phyloP scores from a whole-genome alignment of 2,888 invertebrate genomes.

The Pteria penguin region DNA sequence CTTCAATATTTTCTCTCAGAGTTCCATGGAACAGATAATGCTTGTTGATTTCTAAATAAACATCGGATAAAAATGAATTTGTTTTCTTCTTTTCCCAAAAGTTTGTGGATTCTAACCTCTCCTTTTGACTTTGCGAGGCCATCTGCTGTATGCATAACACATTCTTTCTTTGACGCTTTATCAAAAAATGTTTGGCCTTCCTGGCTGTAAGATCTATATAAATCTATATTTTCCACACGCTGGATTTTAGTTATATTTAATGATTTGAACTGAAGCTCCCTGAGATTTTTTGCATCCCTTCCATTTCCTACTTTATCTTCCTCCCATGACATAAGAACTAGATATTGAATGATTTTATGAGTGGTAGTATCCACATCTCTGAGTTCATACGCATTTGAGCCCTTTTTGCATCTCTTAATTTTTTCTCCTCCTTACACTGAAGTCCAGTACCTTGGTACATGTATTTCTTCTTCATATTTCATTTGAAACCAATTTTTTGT shows the following conservation, averaged over 20 bases:
- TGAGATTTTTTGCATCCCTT: constrained; percentile 56
- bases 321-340: constrained; percentile 58
- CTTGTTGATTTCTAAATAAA: constrained; percentile 56
- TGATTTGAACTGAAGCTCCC: constrained; percentile 30
- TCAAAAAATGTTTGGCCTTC: constrained; percentile 53
- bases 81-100: constrained; percentile 6
- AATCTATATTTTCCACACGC: constrained; percentile 62
- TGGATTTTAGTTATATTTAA: constrained; percentile 61
- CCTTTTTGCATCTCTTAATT: constrained; percentile 17
- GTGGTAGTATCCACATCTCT: constrained; percentile 47
- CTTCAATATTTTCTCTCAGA: constrained; percentile 38
- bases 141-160: constrained; percentile 29
- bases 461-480: constrained; percentile 22
- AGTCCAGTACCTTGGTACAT: constrained; percentile 13
- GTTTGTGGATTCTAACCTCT: constrained; percentile 14
- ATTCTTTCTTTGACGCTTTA: constrained; percentile 33
- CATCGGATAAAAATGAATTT: constrained; percentile 28
- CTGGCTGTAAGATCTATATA: constrained; percentile 58
- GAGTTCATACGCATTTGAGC: constrained; percentile 21
- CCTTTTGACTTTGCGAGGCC: constrained; percentile 31
- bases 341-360: constrained; percentile 45
- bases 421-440: constrained; percentile 10
- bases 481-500: constrained; percentile 14
- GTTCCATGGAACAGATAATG: constrained; percentile 62
- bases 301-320: constrained; percentile 55